Evolutionary conservation across 2,113 vertebrate species (phyloP), one percentile per base, ranked within the genome.

Genomic region (Poicephalus gulielmi): DNA sequence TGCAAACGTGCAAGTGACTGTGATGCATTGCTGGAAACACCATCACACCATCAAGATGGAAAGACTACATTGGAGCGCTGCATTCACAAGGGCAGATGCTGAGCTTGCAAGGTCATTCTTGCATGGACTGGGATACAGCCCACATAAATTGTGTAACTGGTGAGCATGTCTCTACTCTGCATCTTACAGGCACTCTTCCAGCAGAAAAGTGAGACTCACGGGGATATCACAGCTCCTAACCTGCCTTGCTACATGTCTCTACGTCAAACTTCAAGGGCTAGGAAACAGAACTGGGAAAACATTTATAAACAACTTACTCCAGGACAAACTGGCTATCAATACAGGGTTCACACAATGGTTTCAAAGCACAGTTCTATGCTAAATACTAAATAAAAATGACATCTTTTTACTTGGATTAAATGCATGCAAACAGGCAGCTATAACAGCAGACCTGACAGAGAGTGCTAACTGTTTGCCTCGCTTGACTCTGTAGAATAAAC

Each of bases 251-350:
- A 15, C 41, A 1, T 16, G 46, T 7, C 76, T 25, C 46, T 57
- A 5, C 1, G 0, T 18, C 75, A 43, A 14, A 7, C 22, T 68
- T 50, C 86, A 0, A 64, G 17, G 14, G 35, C 3, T 60, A 47
- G 10, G 27, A 62, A 82, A 44, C 18, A 57, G 79, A 77, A 86
- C 0, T 17, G 23, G 35, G 23, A 22, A 53, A 67, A 25, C 22
- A 35, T 13, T 43, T 28, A 17, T 10, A 13, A 2, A 25, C 6
- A 7, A 11, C 52, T 85, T 28, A 30, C 31, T 55, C 25, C 75
- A 55, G 33, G 35, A 59, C 2, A 28, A 62, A 25, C 41, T 3
- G 24, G n/a, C 19, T 46, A 17, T 7, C 22, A 47, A 11, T 3
- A 15, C 35, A 77, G 37, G 41, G 47, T 57, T 76, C 57, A 22